Percentiles rank a stretch among this genome's conserved stretches.
Evolutionary conservation across 2,113 vertebrate species (phyloP).

Genomic region (Sorex araneus): DNA sequence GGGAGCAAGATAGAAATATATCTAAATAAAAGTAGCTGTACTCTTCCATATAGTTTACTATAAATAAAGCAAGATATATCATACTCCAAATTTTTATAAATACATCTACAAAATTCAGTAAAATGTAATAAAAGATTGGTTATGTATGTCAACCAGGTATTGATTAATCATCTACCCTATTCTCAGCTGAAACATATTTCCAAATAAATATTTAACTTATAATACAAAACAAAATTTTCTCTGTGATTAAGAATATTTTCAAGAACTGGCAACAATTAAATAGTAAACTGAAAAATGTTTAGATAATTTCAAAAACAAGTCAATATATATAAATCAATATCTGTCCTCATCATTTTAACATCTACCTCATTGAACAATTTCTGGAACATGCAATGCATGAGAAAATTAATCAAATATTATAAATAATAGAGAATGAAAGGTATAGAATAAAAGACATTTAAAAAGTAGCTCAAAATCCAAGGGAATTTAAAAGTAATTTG

Average conservation of each 20-base stretch:
- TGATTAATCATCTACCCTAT: too few relatives aligned
- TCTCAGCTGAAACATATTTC: too few relatives aligned
- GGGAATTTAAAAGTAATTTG: background rate
- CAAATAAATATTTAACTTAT: too few relatives aligned
- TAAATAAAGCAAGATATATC: background rate
- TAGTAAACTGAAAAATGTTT: conserved; percentile 22
- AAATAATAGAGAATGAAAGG: conserved; percentile 6
- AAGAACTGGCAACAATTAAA: background rate
- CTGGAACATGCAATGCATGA: conserved; percentile 15
- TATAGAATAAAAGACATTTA: background rate
- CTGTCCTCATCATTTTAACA: background rate
- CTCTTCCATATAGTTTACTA: too few relatives aligned
- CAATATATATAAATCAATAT: background rate
- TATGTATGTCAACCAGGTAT: too few relatives aligned
- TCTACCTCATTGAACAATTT: background rate
- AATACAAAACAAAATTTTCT: too few relatives aligned
- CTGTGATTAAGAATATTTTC: background rate
- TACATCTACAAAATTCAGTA: background rate
- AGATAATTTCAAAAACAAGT: conserved; percentile 8
- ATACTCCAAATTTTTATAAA: background rate
- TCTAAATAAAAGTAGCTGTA: background rate
- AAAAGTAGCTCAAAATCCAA: conserved; percentile 21
- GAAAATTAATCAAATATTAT: conserved; percentile 31
- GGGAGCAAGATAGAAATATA: background rate
- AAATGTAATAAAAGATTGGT: background rate